phyloP scores from a whole-genome alignment of 2,888 invertebrate species.

The Itoplectis maculator region DNA sequence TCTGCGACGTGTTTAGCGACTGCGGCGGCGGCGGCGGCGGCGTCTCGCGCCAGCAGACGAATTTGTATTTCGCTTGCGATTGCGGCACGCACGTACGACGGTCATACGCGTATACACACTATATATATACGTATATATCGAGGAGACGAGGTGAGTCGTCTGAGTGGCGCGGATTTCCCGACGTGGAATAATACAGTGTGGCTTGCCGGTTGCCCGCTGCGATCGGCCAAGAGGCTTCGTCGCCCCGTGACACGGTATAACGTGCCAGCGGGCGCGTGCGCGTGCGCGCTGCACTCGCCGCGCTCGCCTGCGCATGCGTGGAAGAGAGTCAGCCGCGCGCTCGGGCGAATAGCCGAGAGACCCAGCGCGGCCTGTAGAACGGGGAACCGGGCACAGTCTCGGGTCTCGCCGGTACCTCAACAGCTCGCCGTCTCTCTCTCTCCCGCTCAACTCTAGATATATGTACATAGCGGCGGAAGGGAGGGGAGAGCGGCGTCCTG shows the following conservation, averaged over 20 bases:
- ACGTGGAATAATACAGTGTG: constrained; percentile 49
- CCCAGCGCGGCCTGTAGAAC: neutral
- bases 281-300: too few relatives aligned
- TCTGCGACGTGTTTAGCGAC: constrained; percentile 17
- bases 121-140: neutral
- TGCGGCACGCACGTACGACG: constrained; percentile 45
- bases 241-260: constrained; percentile 72
- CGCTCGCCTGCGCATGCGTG: constrained; percentile 36
- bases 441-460: constrained; percentile 16
- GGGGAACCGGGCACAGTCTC: constrained; percentile 35
- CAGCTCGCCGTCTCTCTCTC: constrained; percentile 12
- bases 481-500: constrained; percentile 67
- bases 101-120: neutral
- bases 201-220: neutral
- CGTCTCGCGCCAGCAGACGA: constrained; percentile 20
- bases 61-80: constrained; percentile 65
- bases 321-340: constrained; percentile 38
- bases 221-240: constrained; percentile 65
- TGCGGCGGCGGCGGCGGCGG: too few relatives aligned
- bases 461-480: constrained; percentile 41
- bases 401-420: constrained; percentile 2
- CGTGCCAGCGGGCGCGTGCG: neutral
- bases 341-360: constrained; percentile 42
- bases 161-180: constrained; percentile 67
- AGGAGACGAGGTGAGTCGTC: constrained; percentile 23